Evolutionary conservation across 2,797 vertebrate genomes (phyloP), one percentile per base, ranked within the genome.

Genomic region (Phalanger gymnotis): DNA sequence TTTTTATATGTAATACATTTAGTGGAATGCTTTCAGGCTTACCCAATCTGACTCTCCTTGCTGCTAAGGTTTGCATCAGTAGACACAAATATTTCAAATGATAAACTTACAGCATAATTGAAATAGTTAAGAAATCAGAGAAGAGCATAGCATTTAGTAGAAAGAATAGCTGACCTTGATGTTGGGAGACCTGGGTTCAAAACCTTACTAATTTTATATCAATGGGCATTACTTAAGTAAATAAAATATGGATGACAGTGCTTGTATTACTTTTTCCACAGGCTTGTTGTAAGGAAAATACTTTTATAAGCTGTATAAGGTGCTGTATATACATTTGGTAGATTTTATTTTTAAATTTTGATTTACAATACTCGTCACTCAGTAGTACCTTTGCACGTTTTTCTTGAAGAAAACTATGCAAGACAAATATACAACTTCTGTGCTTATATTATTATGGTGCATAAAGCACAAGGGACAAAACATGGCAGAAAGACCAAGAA

Each of bases 371-470:
- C 95, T 96, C 57, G 28, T 0, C 95, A 27, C 0, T n/a, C 95
- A 54, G 7, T 94, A 95, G 92, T 96, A 51, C 96, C 0, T 95
- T 95, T 96, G 54, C 91, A 98, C 93, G 54, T 97, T 97, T 97
- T 96, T 96, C 91, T 93, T 53, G 30, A 96, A 96, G 92, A 97
- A 81, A 40, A 81, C 40, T 47, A 25, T 81, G 22, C 73, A 81
- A 81, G n/a, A 47, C 73, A 81, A 81, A 87, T 87, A 4, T 25
- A 87, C 22, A 73, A 19, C n/a, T 73, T 19, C 16, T 40, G n/a
- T 73, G 66, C 96, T 66, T 96, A 97, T 98, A 96, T 97, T 73
- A 95, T 94, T 61, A 81, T 97, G 93, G 94, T 94, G 97, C 96
- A 40, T 52, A 94, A 96, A 96, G 95, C 95, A 94, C 96, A 93